Base-by-base conservation (phyloP, 2,888 invertebrate species). In the Galeopsomyia nigrocyanea region DNA sequence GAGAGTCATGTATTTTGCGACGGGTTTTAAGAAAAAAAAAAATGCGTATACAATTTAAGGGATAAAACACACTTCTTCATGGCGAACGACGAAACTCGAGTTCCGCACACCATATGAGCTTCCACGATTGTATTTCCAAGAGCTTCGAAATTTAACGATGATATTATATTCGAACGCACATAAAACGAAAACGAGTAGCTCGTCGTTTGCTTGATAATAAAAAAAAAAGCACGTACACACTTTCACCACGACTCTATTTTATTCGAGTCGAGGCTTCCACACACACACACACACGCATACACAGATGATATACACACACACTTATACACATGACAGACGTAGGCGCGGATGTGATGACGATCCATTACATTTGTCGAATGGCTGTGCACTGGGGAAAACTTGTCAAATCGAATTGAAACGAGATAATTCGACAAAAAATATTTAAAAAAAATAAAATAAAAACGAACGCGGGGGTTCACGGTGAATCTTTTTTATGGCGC, bases 1-100 rank as follows among this genome's bases (percentile, higher is more conserved):
- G 56, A 68, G 73, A 84, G 81, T 82, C 82, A 84, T 85, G 85
- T 85, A 85, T 85, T 85, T 85, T 85, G 82, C 83, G 84, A 85
- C 81, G 84, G 84, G 82, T 85, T 85, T 85, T 84, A 83, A 84
- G 81, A 79, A 80, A 80, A 79, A 80, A 79, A 81, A 57, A 71
- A 65, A 66, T 26, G 60, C 62, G 47, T 70, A n/a, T n/a, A 68
- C 39, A 74, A 68, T 66, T 55, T 71, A 71, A 69, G 60, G 53
- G 19, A 51, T n/a, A n/a, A 60, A 66, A 56, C 21, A 73, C 55
- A 62, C 51, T 56, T 39, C 39, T 39, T 61, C 22, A 47, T 21
- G 58, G 73, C 67, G 73, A 70, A 70, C 73, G 73, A 74, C 70
- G 71, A 74, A 10, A 10, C 39, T 39, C 39, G 39, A 39, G 39